Base-by-base conservation (phyloP, 2,888 invertebrate species). In the Cheilosia variabilis region DNA sequence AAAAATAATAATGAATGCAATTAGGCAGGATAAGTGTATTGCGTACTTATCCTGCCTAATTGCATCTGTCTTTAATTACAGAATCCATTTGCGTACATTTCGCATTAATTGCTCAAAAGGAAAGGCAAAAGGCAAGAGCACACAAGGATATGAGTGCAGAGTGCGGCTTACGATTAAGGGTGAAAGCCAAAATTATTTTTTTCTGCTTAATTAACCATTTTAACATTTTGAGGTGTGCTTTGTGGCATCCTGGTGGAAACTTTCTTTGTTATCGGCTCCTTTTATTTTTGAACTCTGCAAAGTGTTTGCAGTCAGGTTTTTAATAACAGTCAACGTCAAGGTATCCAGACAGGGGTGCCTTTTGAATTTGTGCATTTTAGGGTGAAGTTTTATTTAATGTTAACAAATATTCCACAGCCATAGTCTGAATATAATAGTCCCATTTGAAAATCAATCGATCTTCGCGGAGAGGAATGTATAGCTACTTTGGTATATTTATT, bases 11-110 rank as follows among this genome's bases (percentile, higher is more conserved):
- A n/a, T n/a, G n/a, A n/a, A n/a, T n/a, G n/a, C n/a, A n/a, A n/a
- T n/a, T n/a, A n/a, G n/a, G n/a, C n/a, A n/a, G n/a, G n/a, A n/a
- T n/a, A n/a, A n/a, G n/a, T n/a, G n/a, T n/a, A n/a, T n/a, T n/a
- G n/a, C n/a, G n/a, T n/a, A n/a, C 65, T 47, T 75, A 57, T 57
- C 65, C 27, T 50, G 17, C 45, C 43, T 75, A 75, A 75, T 65
- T 75, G 57, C 75, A 75, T 47, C 27, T 53, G 53, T 37, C 37
- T 37, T 65, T 34, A 37, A 47, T 50, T 75, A 7, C 37, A 45
- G 55, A 17, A n/a, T 47, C 47, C 63, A 24, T 73, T 65, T 53
- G 37, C 53, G 31, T 34, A n/a, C 31, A 31, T 53, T 57, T 5
- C 27, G 27, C 24, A 15, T 47, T 65, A 75, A 75, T 65, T 75